phyloP scores from a whole-genome alignment of 2,113 vertebrate genomes.

The Amphilophus citrinellus region DNA sequence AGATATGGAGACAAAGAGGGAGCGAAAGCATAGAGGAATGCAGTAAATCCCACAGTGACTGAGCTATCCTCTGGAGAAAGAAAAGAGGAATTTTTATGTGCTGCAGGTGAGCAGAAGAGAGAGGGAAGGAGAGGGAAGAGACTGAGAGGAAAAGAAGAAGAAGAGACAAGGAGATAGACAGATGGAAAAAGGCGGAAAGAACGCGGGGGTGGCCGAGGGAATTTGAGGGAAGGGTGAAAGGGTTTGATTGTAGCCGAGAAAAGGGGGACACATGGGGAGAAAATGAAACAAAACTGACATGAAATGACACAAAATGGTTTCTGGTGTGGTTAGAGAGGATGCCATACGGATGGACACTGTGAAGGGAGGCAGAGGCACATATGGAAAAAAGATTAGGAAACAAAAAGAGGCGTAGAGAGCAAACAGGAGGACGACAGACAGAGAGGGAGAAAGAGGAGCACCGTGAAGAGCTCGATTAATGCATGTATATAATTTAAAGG shows the following conservation, averaged over 20 bases:
- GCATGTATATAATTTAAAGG: slow-evolving; percentile 66
- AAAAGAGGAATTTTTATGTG: slow-evolving; percentile 88
- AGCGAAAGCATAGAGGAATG: slow-evolving; percentile 81
- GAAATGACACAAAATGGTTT: slow-evolving; percentile 65
- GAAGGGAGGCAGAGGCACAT: slow-evolving; percentile 37
- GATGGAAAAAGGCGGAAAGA: slow-evolving; percentile 72
- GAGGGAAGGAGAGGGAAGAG: slow-evolving; percentile 64
- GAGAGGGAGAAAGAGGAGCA: slow-evolving; percentile 39
- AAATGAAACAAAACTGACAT: slow-evolving; percentile 63
- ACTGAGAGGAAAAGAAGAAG: slow-evolving; percentile 32
- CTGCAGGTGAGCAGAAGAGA: slow-evolving; percentile 84
- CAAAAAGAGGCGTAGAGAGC: slow-evolving; percentile 31
- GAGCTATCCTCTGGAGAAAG: slow-evolving; percentile 83
- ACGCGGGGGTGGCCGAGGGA: slow-evolving; percentile 74
- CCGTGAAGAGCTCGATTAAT: slow-evolving; percentile 9
- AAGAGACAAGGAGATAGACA: slow-evolving; percentile 61
- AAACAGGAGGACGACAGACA: slow-evolving; percentile 36
- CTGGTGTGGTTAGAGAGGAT: slow-evolving; percentile 22
- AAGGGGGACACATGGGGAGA: slow-evolving; percentile 59
- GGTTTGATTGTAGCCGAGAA: slow-evolving; percentile 65
- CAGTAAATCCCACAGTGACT: slow-evolving; percentile 83
- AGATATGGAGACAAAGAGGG: slow-evolving; percentile 65
- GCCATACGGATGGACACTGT: slow-evolving; percentile 37
- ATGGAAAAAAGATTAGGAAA: slow-evolving; percentile 60
- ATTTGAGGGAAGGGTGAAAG: slow-evolving; percentile 73